These are phyloP conservation scores for Pogonognathellus flavescens DNA, from an alignment of 1,140 invertebrate species.

Conservation along the genomic window DNA sequence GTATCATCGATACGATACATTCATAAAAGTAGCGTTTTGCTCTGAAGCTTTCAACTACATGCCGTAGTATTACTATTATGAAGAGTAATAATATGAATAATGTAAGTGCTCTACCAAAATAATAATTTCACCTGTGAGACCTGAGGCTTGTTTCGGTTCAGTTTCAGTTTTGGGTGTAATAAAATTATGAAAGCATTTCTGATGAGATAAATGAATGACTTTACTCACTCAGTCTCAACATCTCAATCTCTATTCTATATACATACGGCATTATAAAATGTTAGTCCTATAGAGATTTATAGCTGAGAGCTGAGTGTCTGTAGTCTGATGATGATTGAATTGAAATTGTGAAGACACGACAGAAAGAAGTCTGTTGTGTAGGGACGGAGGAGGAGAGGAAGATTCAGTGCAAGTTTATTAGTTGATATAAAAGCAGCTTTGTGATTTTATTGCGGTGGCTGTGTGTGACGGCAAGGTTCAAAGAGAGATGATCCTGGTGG, in stretches of 20 bases:
- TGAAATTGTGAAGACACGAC: neutral
- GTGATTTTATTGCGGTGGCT: conserved; percentile 21
- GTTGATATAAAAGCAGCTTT: too few species aligned
- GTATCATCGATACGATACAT: too few species aligned
- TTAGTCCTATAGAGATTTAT: too few species aligned
- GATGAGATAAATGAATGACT: neutral
- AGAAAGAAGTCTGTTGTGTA: neutral
- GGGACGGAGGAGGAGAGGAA: neutral
- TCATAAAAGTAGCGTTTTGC: too few species aligned
- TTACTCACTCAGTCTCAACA: neutral
- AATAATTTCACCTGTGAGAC: neutral
- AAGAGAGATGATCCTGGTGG: conserved; percentile 4
- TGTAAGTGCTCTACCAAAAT: neutral
- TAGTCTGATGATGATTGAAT: neutral
- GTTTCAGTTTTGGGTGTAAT: neutral
- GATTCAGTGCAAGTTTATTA: neutral
- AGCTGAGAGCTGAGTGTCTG: neutral
- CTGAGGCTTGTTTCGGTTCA: neutral
- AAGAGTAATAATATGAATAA: too few species aligned
- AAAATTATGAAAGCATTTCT: conserved; percentile 19
- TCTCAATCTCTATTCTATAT: too few species aligned
- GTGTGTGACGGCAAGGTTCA: conserved; percentile 9
- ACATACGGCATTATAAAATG: neutral
- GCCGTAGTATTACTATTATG: too few species aligned
- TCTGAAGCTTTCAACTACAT: too few species aligned